Base-by-base conservation (phyloP, 1,140 invertebrate species). In the Amyelois transitella region DNA sequence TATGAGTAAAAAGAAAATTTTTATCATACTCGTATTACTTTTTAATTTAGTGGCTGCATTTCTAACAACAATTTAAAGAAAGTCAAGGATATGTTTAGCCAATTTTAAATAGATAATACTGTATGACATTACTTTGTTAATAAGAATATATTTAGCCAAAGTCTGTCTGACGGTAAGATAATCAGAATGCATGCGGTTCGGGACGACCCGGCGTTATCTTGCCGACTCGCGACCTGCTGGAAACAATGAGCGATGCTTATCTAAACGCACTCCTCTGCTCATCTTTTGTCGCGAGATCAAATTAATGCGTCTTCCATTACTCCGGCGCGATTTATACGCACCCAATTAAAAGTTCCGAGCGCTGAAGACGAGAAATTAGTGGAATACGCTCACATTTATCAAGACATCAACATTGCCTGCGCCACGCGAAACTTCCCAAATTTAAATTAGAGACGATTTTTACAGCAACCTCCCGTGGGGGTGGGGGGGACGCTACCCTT, bases 371-470 rank as follows among this genome's bases (percentile, higher is more conserved):
- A 66, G 69, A 80, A 84, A 88, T 88, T 86, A 88, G 82, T 83
- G 79, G 75, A 83, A 86, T 80, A 81, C 77, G 70, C 70, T 70
- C 71, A 72, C 80, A 88, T 86, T 88, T 88, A 86, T 88, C 85
- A 88, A 88, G 82, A 86, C 85, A 86, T 88, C 85, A 88, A 72
- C 78, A 73, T 81, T 76, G 82, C 77, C 71, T 75, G 80, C 76
- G 77, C 81, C 69, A 71, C 79, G 79, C 71, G 80, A 84, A 88
- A 88, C 80, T 88, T 87, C 82, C 85, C 77, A 88, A 88, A 88
- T 88, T 88, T 88, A 88, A 88, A 88, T 88, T 88, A 88, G 85
- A 88, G 81, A 88, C 85, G 82, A 88, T 88, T 88, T 86, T 86
- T 86, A 86, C 82, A 83, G 82, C 81, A 79, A 82, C 81, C 83